Percentiles rank a stretch among this genome's conserved stretches.
Evolutionary conservation across 2,797 vertebrate species (phyloP).

Genomic region (Muraenolepis orangiensis): DNA sequence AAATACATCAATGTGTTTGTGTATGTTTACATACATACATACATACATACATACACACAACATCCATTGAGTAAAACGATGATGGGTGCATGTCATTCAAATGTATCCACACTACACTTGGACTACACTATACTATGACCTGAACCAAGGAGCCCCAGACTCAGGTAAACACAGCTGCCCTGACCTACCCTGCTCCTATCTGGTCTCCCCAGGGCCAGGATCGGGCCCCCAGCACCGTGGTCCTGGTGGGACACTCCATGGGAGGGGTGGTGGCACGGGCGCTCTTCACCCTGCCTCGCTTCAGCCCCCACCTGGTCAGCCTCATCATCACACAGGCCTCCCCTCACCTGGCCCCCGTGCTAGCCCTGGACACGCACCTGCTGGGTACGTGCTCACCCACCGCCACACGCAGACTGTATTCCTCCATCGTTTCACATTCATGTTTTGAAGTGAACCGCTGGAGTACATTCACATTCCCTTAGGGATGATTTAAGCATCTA

Average conservation of each 20-base stretch:
- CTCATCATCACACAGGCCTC: slow-evolving; percentile 95
- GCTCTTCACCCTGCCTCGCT: slow-evolving; percentile 87
- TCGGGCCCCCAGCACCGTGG: slow-evolving; percentile 82
- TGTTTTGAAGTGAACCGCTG: not conserved
- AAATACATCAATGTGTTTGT: not conserved
- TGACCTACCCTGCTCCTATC: not conserved
- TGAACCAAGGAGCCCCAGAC: not conserved
- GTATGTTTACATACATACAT: too few species aligned
- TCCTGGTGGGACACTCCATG: slow-evolving; percentile 96
- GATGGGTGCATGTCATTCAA: not conserved
- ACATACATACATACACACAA: too few species aligned
- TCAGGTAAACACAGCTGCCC: not conserved
- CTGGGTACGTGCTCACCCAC: slow-evolving; percentile 69
- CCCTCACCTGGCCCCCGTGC: slow-evolving; percentile 89
- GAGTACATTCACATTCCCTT: not conserved
- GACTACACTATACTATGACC: too few species aligned
- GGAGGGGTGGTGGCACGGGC: slow-evolving; percentile 96
- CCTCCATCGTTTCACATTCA: too few species aligned
- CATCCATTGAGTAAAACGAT: not conserved
- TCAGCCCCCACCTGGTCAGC: slow-evolving; percentile 84
- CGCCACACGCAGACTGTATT: not conserved
- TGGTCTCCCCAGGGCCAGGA: slow-evolving; percentile 70
- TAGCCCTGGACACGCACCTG: slow-evolving; percentile 87
- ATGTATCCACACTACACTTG: not conserved
- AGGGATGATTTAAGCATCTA: not conserved